phyloP scores from a whole-genome alignment of 1,140 invertebrate species.

The Meloidogyne chitwoodi region DNA sequence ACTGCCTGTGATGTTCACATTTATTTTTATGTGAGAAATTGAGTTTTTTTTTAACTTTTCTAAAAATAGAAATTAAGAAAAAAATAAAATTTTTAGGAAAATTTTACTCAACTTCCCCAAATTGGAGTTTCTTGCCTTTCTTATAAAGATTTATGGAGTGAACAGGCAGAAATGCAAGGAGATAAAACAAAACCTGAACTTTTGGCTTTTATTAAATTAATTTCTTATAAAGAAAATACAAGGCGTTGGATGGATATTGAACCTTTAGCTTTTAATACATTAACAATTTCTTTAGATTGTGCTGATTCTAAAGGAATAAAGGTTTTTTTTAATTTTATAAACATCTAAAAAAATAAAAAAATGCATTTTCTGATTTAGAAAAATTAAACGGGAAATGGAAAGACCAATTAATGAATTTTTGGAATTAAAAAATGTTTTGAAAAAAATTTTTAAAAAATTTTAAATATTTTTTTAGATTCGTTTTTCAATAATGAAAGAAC shows the following conservation, averaged over 20 bases:
- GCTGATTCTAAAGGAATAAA: neutral
- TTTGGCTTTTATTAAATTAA: conserved; percentile 3
- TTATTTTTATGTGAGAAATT: neutral
- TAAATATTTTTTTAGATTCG: conserved; percentile 14
- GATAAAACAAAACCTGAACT: neutral
- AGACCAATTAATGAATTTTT: too few species aligned
- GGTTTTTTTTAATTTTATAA: neutral
- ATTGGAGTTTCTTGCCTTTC: conserved; percentile 6
- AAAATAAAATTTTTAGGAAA: neutral
- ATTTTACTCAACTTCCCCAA: conserved; percentile 8
- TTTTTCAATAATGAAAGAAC: neutral
- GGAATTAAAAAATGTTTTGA: too few species aligned
- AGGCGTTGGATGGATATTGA: neutral
- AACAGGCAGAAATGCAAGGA: neutral
- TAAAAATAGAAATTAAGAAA: neutral
- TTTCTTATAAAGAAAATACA: neutral
- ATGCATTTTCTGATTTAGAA: too few species aligned
- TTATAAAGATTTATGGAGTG: conserved; percentile 3
- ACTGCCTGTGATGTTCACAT: neutral
- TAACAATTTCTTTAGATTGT: conserved; percentile 8
- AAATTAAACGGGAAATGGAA: too few species aligned
- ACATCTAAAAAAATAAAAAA: neutral
- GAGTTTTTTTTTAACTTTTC: neutral
- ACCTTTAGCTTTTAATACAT: neutral
- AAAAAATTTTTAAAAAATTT: too few species aligned